phyloP scores from a whole-genome alignment of 2,113 vertebrate species.

The pig (Sus scrofa) region DNA sequence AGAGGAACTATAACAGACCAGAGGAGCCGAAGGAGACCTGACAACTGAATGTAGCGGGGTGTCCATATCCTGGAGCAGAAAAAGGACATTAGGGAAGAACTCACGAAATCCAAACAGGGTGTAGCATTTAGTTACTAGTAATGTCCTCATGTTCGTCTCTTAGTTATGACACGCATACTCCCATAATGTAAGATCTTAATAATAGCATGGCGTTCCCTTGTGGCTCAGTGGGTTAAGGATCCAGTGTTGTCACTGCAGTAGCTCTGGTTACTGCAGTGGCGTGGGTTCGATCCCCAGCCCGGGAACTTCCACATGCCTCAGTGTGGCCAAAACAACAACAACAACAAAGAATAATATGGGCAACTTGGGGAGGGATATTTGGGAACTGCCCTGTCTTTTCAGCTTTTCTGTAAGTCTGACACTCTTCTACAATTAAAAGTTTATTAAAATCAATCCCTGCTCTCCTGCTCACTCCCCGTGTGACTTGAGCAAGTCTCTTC shows the following conservation, averaged over 20 bases:
- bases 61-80: not conserved
- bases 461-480: not conserved
- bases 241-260: too few relatives aligned
- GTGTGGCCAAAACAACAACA: too few relatives aligned
- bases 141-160: not conserved
- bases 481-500: not conserved
- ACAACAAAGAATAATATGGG: too few relatives aligned
- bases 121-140: not conserved
- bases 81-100: not conserved
- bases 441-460: not conserved
- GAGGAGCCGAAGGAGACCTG: not conserved
- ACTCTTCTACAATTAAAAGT: not conserved
- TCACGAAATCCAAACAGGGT: not conserved
- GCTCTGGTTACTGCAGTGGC: too few relatives aligned
- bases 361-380: not conserved
- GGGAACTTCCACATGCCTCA: too few relatives aligned
- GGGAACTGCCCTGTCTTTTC: constrained; percentile 1
- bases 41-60: not conserved
- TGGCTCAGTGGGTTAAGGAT: too few relatives aligned
- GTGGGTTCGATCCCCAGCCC: too few relatives aligned
- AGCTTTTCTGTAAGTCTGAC: constrained; percentile 34
- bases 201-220: too few relatives aligned
- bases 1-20: not conserved
- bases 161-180: not conserved
- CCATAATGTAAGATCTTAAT: not conserved